Base-by-base conservation (phyloP, 2,113 vertebrate genomes). In the Ciconia maguari region DNA sequence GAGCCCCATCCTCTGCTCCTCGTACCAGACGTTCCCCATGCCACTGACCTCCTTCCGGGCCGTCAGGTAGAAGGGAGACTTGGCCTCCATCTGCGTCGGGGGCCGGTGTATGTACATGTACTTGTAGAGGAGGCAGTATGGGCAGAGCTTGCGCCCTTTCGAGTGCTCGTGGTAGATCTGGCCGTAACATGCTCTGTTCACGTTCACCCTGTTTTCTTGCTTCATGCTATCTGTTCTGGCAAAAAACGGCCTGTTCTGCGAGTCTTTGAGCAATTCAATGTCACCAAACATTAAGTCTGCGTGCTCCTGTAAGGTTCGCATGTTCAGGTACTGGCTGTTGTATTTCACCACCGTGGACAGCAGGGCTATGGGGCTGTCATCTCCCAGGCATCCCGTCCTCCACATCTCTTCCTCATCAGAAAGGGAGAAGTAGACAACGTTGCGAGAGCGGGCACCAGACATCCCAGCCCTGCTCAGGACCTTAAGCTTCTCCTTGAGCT, bases 401-500 rank as follows among this genome's bases (percentile, higher is more conserved):
- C 95, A 96, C 52, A 75, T 96, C 80, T 98, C 95, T 86, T 98
- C 96, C 87, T 98, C 83, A 0, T 96, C 94, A 2, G 91, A 96
- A 36, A 96, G 61, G 16, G 97, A 96, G 58, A 97, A 98, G 86
- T 94, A 97, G 80, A 96, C 71, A 15, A 93, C 52, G 2, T 96
- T 97, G 69, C 29, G 85, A 32, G 94, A 98, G 4, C 25, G 54
- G 42, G 96, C 96, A 1, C 95, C 96, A 5, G 97, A 94, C 94
- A 96, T 93, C 25, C 95, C 96, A 22, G 95, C 96, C 76, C 97
- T 98, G 16, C 94, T 97, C 46, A 97, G 88, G 36, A 97, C 90
- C 83, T 95, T 91, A 70, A 97, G 69, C 68, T 98, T 98, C 86
- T 98, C 96, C 77, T 98, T 98, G 74, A 98, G 96, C 24, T 97